Base-by-base conservation (phyloP, 2,888 invertebrate genomes). In the Athalia cordata region DNA sequence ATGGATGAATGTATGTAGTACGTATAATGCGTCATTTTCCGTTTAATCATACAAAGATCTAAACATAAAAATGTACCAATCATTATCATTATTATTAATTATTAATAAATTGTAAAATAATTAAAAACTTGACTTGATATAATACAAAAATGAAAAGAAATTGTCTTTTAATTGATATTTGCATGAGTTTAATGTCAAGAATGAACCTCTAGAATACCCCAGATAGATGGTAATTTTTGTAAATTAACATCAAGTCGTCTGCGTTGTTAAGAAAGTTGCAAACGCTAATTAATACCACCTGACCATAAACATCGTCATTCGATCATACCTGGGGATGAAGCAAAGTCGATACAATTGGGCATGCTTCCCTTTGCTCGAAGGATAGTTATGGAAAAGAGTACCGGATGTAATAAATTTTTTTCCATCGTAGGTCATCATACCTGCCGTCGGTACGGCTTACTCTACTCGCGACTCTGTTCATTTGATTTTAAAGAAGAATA, bases 11-110 rank as follows among this genome's bases (percentile, higher is more conserved):
- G 29, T 29, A 29, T 29, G 29, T 29, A 29, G 29, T 29, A 29
- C 29, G 29, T 29, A 29, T 29, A 29, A 29, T 29, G 29, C 29
- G 29, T 29, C 29, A 29, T 29, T 29, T 29, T 29, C 2, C 29
- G 29, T 29, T 29, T 29, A 55, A n/a, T 55, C 11, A 55, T 55
- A 29, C 29, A 61, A 61, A 61, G 45, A 74, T 61, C 15, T 61
- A 74, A 7, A 49, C 15, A 74, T 70, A 70, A 13, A 55, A 74
- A 57, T 74, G 50, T 61, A 49, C 45, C 49, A 61, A 43, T 68
- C 47, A 49, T 49, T 74, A 61, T 9, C 61, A 74, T 75, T 75
- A 75, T 75, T 64, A 29, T 62, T 75, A 45, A 72, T 29, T 50
- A 67, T 15, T 75, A 52, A 62, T 75, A 50, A 62, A 75, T 64